Evolutionary conservation across 2,113 vertebrate species (phyloP).

Genomic region (Nannospalax galili): DNA sequence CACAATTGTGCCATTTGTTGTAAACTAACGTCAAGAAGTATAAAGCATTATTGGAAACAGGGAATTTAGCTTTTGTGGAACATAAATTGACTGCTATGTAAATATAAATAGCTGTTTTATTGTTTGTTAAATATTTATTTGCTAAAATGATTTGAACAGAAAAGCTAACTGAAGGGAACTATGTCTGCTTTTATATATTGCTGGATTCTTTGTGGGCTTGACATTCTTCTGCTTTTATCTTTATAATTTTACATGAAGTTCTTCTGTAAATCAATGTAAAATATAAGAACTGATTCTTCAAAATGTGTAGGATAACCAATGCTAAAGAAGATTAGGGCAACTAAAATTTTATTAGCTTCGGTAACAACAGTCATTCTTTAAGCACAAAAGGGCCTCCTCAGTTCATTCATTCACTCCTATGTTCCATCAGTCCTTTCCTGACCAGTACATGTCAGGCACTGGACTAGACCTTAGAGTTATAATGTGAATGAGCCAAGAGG

Average conservation of each 20-base stretch:
- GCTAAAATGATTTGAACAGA: conserved; percentile 84
- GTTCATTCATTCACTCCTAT: background rate
- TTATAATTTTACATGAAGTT: conserved; percentile 73
- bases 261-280: conserved; percentile 65
- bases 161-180: conserved; percentile 81
- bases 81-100: conserved; percentile 86
- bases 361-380: conserved; percentile 12
- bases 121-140: conserved; percentile 88
- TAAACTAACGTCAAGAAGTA: conserved; percentile 84
- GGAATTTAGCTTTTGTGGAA: conserved; percentile 84
- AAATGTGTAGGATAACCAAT: conserved; percentile 32
- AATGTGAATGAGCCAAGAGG: background rate
- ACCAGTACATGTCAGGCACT: background rate
- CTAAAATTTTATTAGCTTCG: conserved; percentile 70
- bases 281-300: conserved; percentile 70
- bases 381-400: background rate
- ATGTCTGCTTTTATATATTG: conserved; percentile 68
- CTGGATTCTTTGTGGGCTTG: conserved; percentile 61
- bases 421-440: background rate
- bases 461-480: background rate
- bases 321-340: conserved; percentile 69
- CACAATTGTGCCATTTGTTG: conserved; percentile 86
- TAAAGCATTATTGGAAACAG: conserved; percentile 84
- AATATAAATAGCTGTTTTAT: conserved; percentile 86
- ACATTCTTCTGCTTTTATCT: conserved; percentile 73